Evolutionary conservation across 2,797 vertebrate genomes (phyloP), one percentile per base, ranked within the genome.

Genomic region (Poeciliopsis gracilis): DNA sequence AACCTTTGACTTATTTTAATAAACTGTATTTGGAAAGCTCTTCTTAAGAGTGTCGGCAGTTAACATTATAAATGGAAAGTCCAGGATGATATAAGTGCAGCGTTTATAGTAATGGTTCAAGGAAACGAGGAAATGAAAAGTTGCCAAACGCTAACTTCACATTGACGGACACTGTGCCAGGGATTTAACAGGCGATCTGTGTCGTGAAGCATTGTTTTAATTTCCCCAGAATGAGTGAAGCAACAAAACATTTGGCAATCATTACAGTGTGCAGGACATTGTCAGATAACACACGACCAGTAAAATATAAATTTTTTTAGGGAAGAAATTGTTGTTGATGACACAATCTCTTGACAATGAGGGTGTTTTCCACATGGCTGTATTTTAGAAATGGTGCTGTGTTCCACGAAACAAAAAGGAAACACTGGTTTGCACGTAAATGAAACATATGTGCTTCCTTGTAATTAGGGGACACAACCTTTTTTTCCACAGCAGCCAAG

Each of bases 291-390:
- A 80, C 45, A 30, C 38, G 87, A 81, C 76, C 83, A 75, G 77
- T 81, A 83, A 87, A 87, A 83, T 8, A 71, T 61, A 81, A 72
- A 72, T 61, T 86, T 67, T 67, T 88, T 91, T 47, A 36, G 81
- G 89, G 88, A 89, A 80, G 83, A 88, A 81, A 71, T 81, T 66
- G 38, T 72, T 78, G 72, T 77, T 80, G 75, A 89, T 90, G 90
- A 91, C 86, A 89, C 80, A 80, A 84, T 78, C 76, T 88, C 53
- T 16, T 15, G 82, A 86, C 82, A 91, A 84, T 84, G 84, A 83
- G 71, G 89, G 92, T 88, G 88, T 76, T 93, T 94, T 93, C 92
- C 91, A 90, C 69, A 33, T 8, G 78, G 61, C 75, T 78, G 45
- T 38, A 46, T 74, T 72, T 18, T 20, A 76, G 71, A 77, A 90